Base-by-base conservation (phyloP, 2,113 vertebrate genomes). In the Salvelinus namaycush region DNA sequence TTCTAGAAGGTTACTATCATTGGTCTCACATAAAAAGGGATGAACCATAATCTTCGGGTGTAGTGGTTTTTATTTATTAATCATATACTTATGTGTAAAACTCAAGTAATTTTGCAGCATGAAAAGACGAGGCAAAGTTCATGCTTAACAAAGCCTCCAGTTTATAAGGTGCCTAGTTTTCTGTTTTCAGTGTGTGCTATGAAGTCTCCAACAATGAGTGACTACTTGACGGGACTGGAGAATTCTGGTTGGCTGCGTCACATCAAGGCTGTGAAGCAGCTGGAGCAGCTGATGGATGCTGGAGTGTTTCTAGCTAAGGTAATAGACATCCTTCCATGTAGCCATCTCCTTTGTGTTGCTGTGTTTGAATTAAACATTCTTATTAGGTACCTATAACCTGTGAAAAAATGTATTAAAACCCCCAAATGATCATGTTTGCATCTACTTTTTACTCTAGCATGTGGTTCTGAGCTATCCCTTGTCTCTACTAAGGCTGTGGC, bases 231-330 rank as follows among this genome's bases (percentile, higher is more conserved):
- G 0, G 91, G 94, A 49, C 89, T 96, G 82, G 94, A 96, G 84
- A 96, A 90, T 83, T 95, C 94, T 0, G 94, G 95, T 16, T 96
- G 95, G 95, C 34, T 95, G 3, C 91, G 92, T 77, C 95, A 95
- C 89, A 95, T 96, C 79, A 96, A 95, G 92, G 88, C 94, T 78
- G 85, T 95, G 65, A 26, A 26, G 26, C 26, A 26, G 26, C 26
- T 26, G 26, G 26, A 26, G 26, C 26, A 26, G 26, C 26, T 26
- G 26, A 93, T 95, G 93, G 94, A 96, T 83, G 94, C 93, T 54
- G 89, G 93, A 0, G 84, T 94, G 79, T 95, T 95, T 75, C 89
- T 95, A 54, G 91, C 94, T 72, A 95, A 95, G 93, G 94, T 96
- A 91, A 51, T 16, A 51, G 14, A 16, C 14, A 54, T 16, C 5